Conservation (phyloP, 2,113 vertebrate species). For the Caranx ignobilis region DNA sequence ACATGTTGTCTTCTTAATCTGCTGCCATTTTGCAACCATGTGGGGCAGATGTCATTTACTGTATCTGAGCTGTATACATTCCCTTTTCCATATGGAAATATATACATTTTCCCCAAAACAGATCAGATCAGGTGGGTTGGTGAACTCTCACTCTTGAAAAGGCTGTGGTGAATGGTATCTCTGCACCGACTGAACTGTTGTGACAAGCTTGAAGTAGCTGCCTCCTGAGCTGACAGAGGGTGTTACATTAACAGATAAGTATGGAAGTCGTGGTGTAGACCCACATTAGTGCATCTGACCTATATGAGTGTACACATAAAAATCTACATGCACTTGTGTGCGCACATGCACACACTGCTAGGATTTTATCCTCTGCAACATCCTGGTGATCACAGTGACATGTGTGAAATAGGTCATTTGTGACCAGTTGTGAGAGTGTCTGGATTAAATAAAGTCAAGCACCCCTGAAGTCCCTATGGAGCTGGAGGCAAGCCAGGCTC, state of each 20-base stretch:
- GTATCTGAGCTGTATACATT: neutral
- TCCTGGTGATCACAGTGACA: conserved; percentile 19
- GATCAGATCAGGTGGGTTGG: neutral
- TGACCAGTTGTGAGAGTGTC: conserved; percentile 42
- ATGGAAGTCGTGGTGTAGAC: conserved; percentile 20
- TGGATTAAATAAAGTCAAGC: conserved; percentile 63
- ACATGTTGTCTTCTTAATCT: neutral
- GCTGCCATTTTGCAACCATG: neutral
- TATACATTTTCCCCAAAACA: neutral
- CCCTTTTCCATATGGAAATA: neutral
- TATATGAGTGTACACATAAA: conserved; percentile 27
- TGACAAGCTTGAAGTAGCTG: conserved; percentile 47
- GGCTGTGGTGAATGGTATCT: conserved; percentile 18
- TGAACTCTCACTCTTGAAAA: neutral
- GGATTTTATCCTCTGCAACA: neutral
- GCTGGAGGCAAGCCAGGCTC: conserved; percentile 31
- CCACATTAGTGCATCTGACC: conserved; percentile 33
- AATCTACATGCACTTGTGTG: neutral
- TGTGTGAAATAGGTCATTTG: conserved; percentile 56
- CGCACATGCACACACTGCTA: neutral
- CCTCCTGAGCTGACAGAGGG: conserved; percentile 41
- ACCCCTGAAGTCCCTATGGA: conserved; percentile 38
- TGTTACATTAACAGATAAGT: conserved; percentile 52
- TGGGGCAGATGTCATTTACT: neutral
- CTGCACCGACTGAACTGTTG: conserved; percentile 24